These are phyloP conservation scores for Epizoanthus rinbou DNA, from an alignment of 92 coral and sea anemone species.

Conservation along the genomic window DNA sequence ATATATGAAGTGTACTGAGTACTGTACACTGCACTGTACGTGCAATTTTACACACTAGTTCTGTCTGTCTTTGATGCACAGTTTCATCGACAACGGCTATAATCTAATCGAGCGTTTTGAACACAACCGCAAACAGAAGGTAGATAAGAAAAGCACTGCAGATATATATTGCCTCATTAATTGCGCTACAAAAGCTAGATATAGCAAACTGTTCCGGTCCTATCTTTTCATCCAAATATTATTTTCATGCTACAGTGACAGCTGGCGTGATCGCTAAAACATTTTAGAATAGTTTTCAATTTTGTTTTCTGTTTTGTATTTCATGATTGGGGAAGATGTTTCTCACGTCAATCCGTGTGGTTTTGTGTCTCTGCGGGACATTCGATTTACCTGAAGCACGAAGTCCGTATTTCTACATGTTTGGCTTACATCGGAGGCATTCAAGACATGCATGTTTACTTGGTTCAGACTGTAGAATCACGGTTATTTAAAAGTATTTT, in stretches of 20 bases:
- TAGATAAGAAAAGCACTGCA: background rate
- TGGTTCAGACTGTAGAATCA: too few relatives aligned
- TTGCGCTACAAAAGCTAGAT: background rate
- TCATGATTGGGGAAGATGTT: background rate
- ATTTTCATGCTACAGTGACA: background rate
- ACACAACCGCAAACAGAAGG: background rate
- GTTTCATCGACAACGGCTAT: background rate
- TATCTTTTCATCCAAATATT: background rate
- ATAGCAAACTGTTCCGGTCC: background rate
- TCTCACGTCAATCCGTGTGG: background rate
- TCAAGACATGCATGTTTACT: too few relatives aligned
- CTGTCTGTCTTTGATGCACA: too few relatives aligned
- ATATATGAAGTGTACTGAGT: too few relatives aligned
- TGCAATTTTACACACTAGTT: too few relatives aligned
- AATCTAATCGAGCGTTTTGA: background rate
- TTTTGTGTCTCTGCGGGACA: background rate
- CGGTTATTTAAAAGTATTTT: too few relatives aligned
- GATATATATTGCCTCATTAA: background rate
- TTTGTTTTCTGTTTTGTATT: background rate
- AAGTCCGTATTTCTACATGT: too few relatives aligned
- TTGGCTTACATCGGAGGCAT: too few relatives aligned
- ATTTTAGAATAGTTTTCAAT: background rate
- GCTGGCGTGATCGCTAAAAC: background rate
- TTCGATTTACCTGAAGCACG: too few relatives aligned
- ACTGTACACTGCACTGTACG: too few relatives aligned